Base-by-base conservation (phyloP, 2,113 vertebrate species). In the Morone chrysops region DNA sequence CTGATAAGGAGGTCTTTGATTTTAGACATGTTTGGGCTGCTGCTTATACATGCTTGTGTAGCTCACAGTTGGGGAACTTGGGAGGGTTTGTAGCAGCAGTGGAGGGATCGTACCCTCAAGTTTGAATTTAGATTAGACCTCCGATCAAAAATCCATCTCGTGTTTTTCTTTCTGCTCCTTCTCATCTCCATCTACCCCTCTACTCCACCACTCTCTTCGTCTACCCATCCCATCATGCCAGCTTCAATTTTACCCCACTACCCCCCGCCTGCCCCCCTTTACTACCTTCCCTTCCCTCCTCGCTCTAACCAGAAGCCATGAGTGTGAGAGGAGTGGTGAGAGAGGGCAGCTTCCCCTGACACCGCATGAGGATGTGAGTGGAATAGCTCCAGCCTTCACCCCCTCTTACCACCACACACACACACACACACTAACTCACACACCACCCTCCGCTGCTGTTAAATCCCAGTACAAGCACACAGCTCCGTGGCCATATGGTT, bases 281-380 rank as follows among this genome's bases (percentile, higher is more conserved):
- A 50, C 59, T 83, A 57, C 63, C 69, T 68, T 47, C 36, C 60
- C 65, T 47, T 78, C 67, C 53, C 63, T 74, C 6, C 45, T 57
- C 50, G 45, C 45, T 82, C 70, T 76, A 70, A 89, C 69, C 76
- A 66, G 72, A 75, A 85, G 62, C 82, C 50, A 70, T 71, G 82
- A 84, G 78, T 90, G 81, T 36, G 84, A 90, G 73, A 88, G 75
- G 61, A 84, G 71, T 81, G 86, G 83, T 69, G 84, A 67, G 70
- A 91, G 81, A 87, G 84, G 79, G 76, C 73, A 91, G 81, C 83
- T 84, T 90, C 82, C 75, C 80, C 81, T 91, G 85, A 92, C 91
- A 92, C 92, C 36, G 92, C 95, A 95, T 90, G 87, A 92, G 90
- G 90, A 94, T 95, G 95, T 93, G 93, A 95, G 90, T 77, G 54